A percentile compares a stretch with the other conserved stretches of the same genome.
Evolutionary conservation across 2,113 vertebrate genomes (phyloP).

Genomic region (Oreocharis arfaki): DNA sequence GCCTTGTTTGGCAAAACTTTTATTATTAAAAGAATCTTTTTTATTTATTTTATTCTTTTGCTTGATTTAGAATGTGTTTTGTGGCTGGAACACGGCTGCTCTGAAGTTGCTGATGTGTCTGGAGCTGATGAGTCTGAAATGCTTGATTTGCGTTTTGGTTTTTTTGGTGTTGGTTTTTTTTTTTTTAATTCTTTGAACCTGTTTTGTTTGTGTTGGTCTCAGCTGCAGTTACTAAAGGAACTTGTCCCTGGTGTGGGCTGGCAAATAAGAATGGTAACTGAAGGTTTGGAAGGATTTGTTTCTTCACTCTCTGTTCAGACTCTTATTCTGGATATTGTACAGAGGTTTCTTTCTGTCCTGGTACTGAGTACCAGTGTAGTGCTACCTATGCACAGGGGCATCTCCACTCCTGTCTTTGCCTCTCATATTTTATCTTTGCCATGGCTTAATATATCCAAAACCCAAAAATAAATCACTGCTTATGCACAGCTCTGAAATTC

Average conservation of each 20-base stretch:
- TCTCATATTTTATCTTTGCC: background rate
- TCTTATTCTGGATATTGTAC: background rate
- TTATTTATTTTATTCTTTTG: background rate
- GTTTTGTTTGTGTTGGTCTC: background rate
- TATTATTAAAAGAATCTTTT: background rate
- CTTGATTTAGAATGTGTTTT: background rate
- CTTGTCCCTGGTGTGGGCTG: background rate
- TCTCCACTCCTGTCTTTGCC: background rate
- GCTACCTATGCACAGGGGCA: background rate
- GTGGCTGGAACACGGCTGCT: background rate
- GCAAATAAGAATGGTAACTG: background rate
- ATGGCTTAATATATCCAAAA: background rate
- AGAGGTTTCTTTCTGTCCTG: background rate
- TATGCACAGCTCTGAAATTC: background rate
- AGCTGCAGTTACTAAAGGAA: background rate
- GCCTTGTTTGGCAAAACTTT: background rate
- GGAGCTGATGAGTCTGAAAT: background rate
- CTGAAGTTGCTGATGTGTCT: background rate
- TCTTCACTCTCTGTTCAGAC: background rate
- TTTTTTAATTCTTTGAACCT: background rate
- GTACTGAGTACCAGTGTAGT: background rate
- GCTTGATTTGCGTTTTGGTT: background rate
- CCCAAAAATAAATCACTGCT: background rate
- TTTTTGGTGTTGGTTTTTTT: background rate
- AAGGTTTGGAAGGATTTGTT: background rate